Percentiles rank a stretch among this genome's conserved stretches.
Evolutionary conservation across 2,113 vertebrate species (phyloP).

Genomic region (Vulpes vulpes): DNA sequence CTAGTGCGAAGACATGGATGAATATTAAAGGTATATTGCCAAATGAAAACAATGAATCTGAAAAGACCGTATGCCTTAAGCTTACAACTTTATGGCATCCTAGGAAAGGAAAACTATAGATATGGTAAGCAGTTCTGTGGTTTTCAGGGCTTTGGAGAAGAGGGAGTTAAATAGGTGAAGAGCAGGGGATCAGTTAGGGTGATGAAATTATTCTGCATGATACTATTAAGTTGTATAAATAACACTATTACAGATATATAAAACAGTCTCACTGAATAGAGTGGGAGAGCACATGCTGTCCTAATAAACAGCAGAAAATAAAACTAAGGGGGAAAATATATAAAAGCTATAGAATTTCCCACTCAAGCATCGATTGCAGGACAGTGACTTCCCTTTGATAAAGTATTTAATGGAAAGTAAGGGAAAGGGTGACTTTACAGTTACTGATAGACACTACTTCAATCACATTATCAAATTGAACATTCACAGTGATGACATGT

Average conservation of each 20-base stretch:
- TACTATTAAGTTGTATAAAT: neutral
- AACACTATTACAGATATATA: neutral
- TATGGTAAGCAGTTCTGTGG: neutral
- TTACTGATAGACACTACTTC: neutral
- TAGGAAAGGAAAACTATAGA: neutral
- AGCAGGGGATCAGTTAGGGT: neutral
- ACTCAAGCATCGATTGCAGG: neutral
- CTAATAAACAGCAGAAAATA: neutral
- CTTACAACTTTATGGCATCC: neutral
- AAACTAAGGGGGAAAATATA: neutral
- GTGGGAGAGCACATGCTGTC: neutral
- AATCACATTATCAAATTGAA: neutral
- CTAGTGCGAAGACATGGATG: neutral
- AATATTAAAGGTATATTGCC: neutral
- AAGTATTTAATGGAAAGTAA: neutral
- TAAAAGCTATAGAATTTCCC: neutral
- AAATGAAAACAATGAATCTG: neutral
- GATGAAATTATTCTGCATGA: neutral
- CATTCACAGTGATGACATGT: neutral
- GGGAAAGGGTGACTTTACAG: neutral
- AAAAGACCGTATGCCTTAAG: neutral
- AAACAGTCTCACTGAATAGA: neutral
- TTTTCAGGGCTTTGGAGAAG: neutral
- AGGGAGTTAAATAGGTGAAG: neutral
- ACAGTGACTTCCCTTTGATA: neutral